Percentiles rank a stretch among this genome's conserved stretches.
Conservation (phyloP, 2,888 invertebrate genomes). For the Cyaniris semiargus region DNA sequence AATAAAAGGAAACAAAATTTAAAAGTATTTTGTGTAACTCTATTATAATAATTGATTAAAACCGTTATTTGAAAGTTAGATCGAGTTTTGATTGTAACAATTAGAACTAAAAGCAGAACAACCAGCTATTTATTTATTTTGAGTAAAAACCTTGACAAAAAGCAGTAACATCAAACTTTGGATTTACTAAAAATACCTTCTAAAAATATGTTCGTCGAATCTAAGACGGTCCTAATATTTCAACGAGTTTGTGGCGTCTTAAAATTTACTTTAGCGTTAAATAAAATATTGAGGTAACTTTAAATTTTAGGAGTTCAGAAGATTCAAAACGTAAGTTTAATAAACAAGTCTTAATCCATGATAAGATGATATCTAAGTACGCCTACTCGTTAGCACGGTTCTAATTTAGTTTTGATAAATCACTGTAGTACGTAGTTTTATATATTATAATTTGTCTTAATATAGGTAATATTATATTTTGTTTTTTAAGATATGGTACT, state of each 20-base stretch:
- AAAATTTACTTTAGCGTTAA: not conserved
- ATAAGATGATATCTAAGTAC: not conserved
- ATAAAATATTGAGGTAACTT: not conserved
- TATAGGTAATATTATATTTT: too few relatives aligned
- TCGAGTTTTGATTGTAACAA: not conserved
- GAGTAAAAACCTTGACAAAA: not conserved
- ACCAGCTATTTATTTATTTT: not conserved
- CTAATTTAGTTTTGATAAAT: not conserved
- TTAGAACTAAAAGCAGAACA: not conserved
- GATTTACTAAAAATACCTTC: not conserved
- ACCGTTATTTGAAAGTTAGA: not conserved
- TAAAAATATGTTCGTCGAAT: not conserved
- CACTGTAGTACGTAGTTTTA: not conserved
- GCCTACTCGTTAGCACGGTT: not conserved
- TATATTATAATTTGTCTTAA: too few relatives aligned
- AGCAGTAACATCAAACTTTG: not conserved
- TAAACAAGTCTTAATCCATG: not conserved
- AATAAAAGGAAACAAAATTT: not conserved
- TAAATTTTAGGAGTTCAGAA: not conserved
- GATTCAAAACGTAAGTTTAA: not conserved
- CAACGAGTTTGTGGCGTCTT: not conserved
- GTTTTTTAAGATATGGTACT: too few relatives aligned
- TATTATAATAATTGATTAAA: not conserved
- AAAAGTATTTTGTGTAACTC: too few relatives aligned
- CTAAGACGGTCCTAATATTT: not conserved